Conservation (phyloP, 2,113 vertebrate genomes). For the Etia nguti region DNA sequence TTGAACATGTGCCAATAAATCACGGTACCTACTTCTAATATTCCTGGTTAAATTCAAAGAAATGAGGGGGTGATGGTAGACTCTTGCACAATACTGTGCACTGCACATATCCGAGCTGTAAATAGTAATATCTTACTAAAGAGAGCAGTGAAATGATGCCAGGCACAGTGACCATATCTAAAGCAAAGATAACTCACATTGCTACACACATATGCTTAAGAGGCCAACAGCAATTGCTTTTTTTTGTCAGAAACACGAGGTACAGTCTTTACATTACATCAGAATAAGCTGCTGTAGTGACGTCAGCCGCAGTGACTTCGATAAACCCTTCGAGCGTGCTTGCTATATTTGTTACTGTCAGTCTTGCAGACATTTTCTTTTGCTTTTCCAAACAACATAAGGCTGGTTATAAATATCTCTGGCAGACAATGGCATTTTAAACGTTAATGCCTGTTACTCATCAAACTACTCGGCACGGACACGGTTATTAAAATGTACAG, state of each 20-base stretch:
- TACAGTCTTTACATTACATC: not conserved
- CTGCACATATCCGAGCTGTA: not conserved
- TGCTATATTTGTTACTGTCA: not conserved
- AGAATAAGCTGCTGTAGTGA: not conserved
- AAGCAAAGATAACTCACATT: not conserved
- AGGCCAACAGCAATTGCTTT: not conserved
- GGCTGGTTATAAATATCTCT: not conserved
- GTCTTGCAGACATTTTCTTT: not conserved
- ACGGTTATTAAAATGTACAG: not conserved
- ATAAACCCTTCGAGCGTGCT: rapidly evolving
- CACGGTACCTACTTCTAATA: not conserved
- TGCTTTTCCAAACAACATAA: not conserved
- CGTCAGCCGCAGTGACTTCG: not conserved
- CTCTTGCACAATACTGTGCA: not conserved
- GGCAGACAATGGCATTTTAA: not conserved
- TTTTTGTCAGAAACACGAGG: not conserved
- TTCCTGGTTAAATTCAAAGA: not conserved
- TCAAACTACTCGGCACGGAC: not conserved
- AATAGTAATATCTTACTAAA: not conserved
- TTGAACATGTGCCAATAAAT: not conserved
- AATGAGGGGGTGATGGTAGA: not conserved
- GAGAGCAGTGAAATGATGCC: not conserved
- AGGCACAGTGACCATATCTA: not conserved
- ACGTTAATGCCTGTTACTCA: not conserved
- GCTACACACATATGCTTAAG: not conserved